Percentiles rank a stretch among this genome's conserved stretches.
These are phyloP conservation scores for Upupa epops DNA, from an alignment of 2,113 vertebrate genomes.

Conservation along the genomic window DNA sequence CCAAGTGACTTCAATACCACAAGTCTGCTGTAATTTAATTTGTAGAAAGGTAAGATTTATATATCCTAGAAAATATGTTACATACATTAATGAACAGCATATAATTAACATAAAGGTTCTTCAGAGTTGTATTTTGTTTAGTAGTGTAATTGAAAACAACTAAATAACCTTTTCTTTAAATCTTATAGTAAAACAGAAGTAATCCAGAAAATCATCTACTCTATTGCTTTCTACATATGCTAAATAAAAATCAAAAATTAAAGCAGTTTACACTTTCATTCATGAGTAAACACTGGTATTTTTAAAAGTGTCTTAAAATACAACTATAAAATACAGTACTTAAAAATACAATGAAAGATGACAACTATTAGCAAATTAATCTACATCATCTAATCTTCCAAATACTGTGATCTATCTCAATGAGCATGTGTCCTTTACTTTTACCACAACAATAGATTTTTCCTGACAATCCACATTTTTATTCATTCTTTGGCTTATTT, in stretches of 20 bases:
- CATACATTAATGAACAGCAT: constrained; percentile 59
- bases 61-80: constrained; percentile 50
- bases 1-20: constrained; percentile 44
- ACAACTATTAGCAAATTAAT: not conserved
- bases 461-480: not conserved
- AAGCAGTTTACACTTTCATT: not conserved
- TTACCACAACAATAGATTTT: not conserved
- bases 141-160: constrained; percentile 74
- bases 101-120: constrained; percentile 72
- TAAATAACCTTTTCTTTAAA: constrained; percentile 76
- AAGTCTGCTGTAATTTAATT: constrained; percentile 51
- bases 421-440: not conserved
- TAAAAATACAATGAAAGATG: not conserved
- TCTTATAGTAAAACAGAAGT: constrained; percentile 65
- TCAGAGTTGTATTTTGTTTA: constrained; percentile 63
- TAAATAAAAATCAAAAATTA: constrained; percentile 46
- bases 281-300: not conserved
- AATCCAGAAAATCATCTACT: constrained; percentile 68
- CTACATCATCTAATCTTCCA: not conserved
- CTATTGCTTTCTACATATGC: not conserved
- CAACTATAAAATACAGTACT: not conserved
- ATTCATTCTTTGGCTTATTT: not conserved
- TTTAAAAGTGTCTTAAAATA: not conserved
- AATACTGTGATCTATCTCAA: not conserved
- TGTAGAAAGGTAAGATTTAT: constrained; percentile 66